Base-by-base conservation (phyloP, 1,140 invertebrate genomes). In the Papilio glaucus region DNA sequence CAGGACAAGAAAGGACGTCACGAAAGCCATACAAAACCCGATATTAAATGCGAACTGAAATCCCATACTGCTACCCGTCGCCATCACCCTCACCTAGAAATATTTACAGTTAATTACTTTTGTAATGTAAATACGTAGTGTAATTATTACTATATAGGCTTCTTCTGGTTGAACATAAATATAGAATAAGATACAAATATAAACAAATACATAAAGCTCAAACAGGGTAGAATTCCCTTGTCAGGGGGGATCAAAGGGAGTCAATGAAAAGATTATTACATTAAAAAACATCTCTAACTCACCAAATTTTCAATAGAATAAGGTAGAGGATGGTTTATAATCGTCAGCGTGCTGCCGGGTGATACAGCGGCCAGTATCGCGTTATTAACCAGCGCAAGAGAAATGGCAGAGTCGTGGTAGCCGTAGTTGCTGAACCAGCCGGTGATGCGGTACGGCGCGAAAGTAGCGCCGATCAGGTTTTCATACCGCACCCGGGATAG, bases 1-100 rank as follows among this genome's bases (percentile, higher is more conserved):
- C 0, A 97, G 86, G 0, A 97, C 94, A 78, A 96, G 96, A 76
- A 96, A 96, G 0, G 96, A 95, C 0, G 96, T 95, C 0, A 97
- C 95, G 77, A 97, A 96, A 12, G 95, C 94, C 94, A 96, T 95
- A 78, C 95, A 94, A 82, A 96, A 96, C 70, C 94, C 94, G 15
- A 96, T 89, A 78, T 96, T 96, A 61, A 95, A 94, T 10, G 95
- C 94, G 71, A 96, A 86, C 75, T 96, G 95, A 69, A 95, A 95
- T 67, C 95, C 95, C 84, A 95, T 86, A 80, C 92, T 94, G 68
- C 92, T 92, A n/a, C 94, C 94, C 2, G 84, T 84, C 42, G 90
- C 88, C 79, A 95, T 85, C 33, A 94, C 90, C 77, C 82, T 79
- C 5, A 94, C 80, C 93, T 94, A 33, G 15, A 86, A 87, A 39